These are phyloP conservation scores for Dicycla oo DNA, from an alignment of 2,888 invertebrate genomes.

Conservation along the genomic window DNA sequence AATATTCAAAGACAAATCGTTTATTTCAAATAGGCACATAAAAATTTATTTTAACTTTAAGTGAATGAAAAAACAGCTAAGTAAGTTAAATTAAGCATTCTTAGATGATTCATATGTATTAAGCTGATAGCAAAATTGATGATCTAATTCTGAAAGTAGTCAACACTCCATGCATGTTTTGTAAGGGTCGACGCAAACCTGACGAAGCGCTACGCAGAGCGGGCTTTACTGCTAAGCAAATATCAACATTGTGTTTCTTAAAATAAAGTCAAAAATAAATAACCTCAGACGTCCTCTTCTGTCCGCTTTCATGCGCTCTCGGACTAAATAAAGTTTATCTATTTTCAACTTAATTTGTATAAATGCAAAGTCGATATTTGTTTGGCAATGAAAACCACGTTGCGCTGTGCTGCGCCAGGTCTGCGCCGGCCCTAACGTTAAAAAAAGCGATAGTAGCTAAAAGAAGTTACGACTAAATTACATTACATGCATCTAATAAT, in stretches of 20 bases:
- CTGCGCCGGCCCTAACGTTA: too few species aligned
- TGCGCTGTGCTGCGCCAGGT: not conserved
- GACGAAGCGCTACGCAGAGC: too few species aligned
- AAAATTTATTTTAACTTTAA: too few species aligned
- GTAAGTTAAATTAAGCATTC: not conserved
- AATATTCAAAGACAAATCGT: too few species aligned
- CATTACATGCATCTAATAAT: slow-evolving; percentile 40
- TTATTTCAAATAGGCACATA: too few species aligned
- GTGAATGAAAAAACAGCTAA: not conserved
- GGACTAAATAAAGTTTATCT: too few species aligned
- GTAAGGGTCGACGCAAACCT: too few species aligned
- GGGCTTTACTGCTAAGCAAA: too few species aligned
- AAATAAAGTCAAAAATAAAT: too few species aligned
- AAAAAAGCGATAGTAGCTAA: slow-evolving; percentile 30
- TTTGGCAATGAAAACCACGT: not conserved
- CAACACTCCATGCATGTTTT: slow-evolving; percentile 14
- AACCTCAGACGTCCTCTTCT: too few species aligned
- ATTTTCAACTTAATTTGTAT: not conserved
- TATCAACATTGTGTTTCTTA: too few species aligned
- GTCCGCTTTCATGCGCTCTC: not conserved
- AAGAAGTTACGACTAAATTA: slow-evolving; percentile 32
- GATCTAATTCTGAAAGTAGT: slow-evolving; percentile 37
- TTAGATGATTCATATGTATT: slow-evolving; percentile 1
- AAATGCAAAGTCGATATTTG: not conserved
- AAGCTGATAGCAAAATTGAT: slow-evolving; percentile 23